Evolutionary conservation across 2,113 vertebrate species (phyloP).

Genomic region (Athene noctua): DNA sequence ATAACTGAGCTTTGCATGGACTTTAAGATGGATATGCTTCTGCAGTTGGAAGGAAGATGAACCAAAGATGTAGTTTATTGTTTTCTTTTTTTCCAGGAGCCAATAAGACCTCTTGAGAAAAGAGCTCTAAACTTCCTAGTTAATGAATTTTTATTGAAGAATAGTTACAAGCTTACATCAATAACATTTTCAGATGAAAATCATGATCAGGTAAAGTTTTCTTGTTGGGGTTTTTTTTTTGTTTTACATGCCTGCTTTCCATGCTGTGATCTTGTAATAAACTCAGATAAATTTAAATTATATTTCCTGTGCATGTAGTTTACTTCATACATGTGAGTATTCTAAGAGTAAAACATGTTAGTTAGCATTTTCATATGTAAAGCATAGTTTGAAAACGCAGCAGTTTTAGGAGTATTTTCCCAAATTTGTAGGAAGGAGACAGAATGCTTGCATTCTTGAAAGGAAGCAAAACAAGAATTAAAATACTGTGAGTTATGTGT

Average conservation of each 20-base stretch:
- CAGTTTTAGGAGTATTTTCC: background rate
- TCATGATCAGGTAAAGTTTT: constrained; percentile 91
- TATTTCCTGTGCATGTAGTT: background rate
- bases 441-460: background rate
- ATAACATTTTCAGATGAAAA: constrained; percentile 99
- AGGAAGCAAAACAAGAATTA: background rate
- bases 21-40: background rate
- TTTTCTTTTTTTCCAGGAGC: constrained; percentile 80
- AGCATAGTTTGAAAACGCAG: background rate
- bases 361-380: background rate
- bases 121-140: constrained; percentile 99
- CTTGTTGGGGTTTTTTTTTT: background rate
- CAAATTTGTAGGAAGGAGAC: background rate
- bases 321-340: background rate
- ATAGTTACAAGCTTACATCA: constrained; percentile 95
- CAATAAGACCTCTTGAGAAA: constrained; percentile 97
- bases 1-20: background rate
- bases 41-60: background rate
- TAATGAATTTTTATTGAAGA: constrained; percentile 99
- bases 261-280: background rate
- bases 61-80: background rate
- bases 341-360: background rate
- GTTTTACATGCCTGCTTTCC: background rate
- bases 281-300: background rate
- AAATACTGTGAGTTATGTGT: background rate